Base-by-base conservation (phyloP, 2,797 vertebrate genomes). In the Gouania willdenowi region DNA sequence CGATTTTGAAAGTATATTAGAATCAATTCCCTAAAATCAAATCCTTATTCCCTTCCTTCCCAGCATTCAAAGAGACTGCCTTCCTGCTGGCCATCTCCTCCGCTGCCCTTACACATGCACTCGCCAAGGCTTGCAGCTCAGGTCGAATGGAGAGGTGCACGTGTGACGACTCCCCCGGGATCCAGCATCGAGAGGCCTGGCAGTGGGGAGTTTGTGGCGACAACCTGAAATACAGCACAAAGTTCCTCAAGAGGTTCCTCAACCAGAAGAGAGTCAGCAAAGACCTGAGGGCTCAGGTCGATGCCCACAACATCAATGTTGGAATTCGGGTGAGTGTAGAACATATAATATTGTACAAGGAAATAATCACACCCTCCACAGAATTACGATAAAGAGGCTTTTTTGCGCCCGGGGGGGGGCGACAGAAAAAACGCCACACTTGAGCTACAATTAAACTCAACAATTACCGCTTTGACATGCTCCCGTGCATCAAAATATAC, bases 121-220 rank as follows among this genome's bases (percentile, higher is more conserved):
- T 99, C 42, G 97, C 97, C 66, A 92, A 96, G 50, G 97, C 97
- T 0, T 99, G 97, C 75, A 99, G 97, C 13, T 95, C 94, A 0
- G 97, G 97, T 4, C 92, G 95, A 11, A 97, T 99, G 95, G 97
- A 99, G 78, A 90, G 97, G 41, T 99, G 97, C 73, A 99, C 95
- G 3, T 99, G 97, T 0, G 97, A 99, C 1, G 96, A 99, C 57
- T 95, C 96, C 9, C 94, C 93, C 0, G 97, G 91, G 10, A 89
- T 99, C 75, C 92, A 98, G 83, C 95, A 97, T 60, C 88, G 93
- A 22, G 91, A 95, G 57, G 95, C 97, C 2, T 99, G 97, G 97
- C 95, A 98, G 68, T 99, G 97, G 97, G 97, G 97, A 0, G 91
- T 97, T 40, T 98, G 97, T 0, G 97, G 97, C 0, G 97, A 99